Conservation (phyloP, 1,140 invertebrate species). For the Meloidogyne exigua region DNA sequence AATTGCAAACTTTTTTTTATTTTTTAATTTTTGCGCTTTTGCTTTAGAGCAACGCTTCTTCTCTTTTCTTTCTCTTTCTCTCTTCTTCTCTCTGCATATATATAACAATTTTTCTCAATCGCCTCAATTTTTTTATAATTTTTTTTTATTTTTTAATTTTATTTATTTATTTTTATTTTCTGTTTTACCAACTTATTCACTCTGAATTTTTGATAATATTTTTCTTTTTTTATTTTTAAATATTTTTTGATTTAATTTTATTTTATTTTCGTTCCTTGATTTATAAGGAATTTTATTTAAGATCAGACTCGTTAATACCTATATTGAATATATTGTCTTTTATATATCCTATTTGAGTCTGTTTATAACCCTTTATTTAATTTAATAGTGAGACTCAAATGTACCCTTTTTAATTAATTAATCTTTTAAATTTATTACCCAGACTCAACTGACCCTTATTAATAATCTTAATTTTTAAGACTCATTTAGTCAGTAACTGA, state of each 20-base stretch:
- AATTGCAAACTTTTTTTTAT: background rate
- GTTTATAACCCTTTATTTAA: too few relatives aligned
- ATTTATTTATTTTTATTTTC: background rate
- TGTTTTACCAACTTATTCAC: constrained; percentile 4
- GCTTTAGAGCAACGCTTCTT: background rate
- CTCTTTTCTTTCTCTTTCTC: background rate
- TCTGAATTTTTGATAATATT: background rate
- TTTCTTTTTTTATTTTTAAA: background rate
- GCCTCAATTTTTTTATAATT: background rate
- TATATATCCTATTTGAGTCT: too few relatives aligned
- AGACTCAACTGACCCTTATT: too few relatives aligned
- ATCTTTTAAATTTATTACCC: too few relatives aligned
- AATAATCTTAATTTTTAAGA: too few relatives aligned
- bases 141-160: background rate
- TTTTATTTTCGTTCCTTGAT: background rate
- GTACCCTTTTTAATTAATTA: too few relatives aligned
- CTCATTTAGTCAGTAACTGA: too few relatives aligned
- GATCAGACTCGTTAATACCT: too few relatives aligned
- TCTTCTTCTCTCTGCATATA: too few relatives aligned
- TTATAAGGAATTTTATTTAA: too few relatives aligned
- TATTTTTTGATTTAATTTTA: background rate
- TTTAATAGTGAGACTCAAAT: too few relatives aligned
- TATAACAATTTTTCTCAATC: background rate
- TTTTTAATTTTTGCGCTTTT: background rate
- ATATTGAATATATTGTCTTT: too few relatives aligned